These are phyloP conservation scores for Melangyna quadrimaculata DNA, from an alignment of 2,888 invertebrate genomes.

Conservation along the genomic window DNA sequence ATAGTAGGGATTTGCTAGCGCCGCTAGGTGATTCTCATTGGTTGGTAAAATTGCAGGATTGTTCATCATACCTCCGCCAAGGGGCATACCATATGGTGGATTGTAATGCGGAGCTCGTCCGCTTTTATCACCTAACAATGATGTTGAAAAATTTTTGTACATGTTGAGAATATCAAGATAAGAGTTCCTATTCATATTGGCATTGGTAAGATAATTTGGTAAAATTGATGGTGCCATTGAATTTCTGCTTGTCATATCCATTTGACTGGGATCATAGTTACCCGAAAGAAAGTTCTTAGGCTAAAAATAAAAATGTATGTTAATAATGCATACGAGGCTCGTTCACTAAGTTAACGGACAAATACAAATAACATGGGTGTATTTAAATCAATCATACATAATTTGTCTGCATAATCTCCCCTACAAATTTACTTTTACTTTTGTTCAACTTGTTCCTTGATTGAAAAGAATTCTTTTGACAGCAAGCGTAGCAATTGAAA, in stretches of 20 bases:
- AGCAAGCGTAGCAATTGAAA: too few relatives aligned
- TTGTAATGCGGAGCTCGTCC: slow-evolving; percentile 38
- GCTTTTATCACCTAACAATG: slow-evolving; percentile 43
- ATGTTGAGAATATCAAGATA: slow-evolving; percentile 61
- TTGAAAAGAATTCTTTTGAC: too few relatives aligned
- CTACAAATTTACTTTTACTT: too few relatives aligned
- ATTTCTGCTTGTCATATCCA: slow-evolving; percentile 45
- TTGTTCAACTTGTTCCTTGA: too few relatives aligned
- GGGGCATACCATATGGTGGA: slow-evolving; percentile 31
- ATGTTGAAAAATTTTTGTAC: slow-evolving; percentile 58
- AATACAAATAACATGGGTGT: neutral
- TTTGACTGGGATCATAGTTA: slow-evolving; percentile 32
- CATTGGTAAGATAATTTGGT: slow-evolving; percentile 44
- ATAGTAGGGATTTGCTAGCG: slow-evolving; percentile 46
- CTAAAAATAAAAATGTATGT: slow-evolving; percentile 25
- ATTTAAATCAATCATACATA: neutral
- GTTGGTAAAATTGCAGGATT: slow-evolving; percentile 22
- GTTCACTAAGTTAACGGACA: neutral
- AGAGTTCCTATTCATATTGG: slow-evolving; percentile 39
- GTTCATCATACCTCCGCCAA: slow-evolving; percentile 33
- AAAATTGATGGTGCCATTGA: slow-evolving; percentile 38
- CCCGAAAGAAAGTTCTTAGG: slow-evolving; percentile 21
- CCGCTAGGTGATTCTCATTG: slow-evolving; percentile 39
- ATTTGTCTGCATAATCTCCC: too few relatives aligned
- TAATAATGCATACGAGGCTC: neutral